phyloP scores from a whole-genome alignment of 2,888 invertebrate genomes.

The Sepioteuthis lessoniana region DNA sequence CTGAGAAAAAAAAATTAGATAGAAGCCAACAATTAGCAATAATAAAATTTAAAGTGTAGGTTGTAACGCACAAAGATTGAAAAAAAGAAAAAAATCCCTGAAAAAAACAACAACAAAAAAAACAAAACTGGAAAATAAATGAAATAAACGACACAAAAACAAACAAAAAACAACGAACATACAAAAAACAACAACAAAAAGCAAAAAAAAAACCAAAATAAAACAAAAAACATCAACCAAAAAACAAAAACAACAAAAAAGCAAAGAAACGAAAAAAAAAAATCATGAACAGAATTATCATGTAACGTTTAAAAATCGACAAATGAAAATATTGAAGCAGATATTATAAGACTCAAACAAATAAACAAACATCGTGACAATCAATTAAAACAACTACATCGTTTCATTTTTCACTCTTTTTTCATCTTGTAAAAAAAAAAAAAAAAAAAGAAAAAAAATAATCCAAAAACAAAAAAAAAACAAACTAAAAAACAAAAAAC shows the following conservation, averaged over 20 bases:
- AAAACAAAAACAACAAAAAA: not conserved
- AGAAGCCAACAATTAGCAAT: too few relatives aligned
- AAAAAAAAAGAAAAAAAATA: not conserved
- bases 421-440: not conserved
- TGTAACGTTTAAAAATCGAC: not conserved
- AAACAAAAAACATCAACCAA: too few relatives aligned
- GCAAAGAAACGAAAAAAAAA: not conserved
- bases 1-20: too few relatives aligned
- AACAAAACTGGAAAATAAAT: too few relatives aligned
- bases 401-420: not conserved
- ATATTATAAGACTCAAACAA: not conserved
- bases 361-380: not conserved
- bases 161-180: too few relatives aligned
- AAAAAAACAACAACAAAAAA: too few relatives aligned
- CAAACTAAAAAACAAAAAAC: not conserved
- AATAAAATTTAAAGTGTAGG: too few relatives aligned
- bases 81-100: too few relatives aligned
- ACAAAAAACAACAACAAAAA: too few relatives aligned
- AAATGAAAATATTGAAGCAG: not conserved
- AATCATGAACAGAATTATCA: not conserved
- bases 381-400: not conserved
- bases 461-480: not conserved
- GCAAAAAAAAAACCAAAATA: too few relatives aligned
- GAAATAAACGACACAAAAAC: too few relatives aligned
- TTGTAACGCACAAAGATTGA: too few relatives aligned